Conservation (phyloP, 2,113 vertebrate genomes). For the Phylloscopus whistleri region DNA sequence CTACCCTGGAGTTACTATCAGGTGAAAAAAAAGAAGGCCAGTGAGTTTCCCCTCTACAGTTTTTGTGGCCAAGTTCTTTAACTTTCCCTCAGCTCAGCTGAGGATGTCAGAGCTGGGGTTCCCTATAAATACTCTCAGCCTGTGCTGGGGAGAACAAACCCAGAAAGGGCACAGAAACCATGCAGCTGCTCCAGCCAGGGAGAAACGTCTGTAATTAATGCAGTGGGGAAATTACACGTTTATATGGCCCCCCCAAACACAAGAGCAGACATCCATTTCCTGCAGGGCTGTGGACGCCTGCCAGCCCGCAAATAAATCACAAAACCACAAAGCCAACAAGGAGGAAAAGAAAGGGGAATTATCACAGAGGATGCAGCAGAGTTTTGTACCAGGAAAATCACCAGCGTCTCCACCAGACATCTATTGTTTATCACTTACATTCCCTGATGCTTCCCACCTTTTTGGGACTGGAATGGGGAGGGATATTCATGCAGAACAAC, state of each 20-base stretch:
- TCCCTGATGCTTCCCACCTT: not conserved
- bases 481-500: not conserved
- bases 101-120: not conserved
- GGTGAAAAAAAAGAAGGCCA: not conserved
- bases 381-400: slow-evolving; percentile 30
- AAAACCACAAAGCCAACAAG: not conserved
- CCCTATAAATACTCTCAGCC: not conserved
- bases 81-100: not conserved
- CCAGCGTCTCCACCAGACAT: not conserved
- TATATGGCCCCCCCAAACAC: not conserved
- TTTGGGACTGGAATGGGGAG: not conserved
- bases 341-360: slow-evolving; percentile 19
- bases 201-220: not conserved
- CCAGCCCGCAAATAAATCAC: slow-evolving; percentile 38
- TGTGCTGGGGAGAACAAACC: not conserved
- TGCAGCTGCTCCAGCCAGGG: not conserved
- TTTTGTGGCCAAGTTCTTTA: not conserved
- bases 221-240: slow-evolving; percentile 4
- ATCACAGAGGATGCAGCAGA: not conserved
- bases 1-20: not conserved
- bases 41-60: not conserved
- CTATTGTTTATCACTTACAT: slow-evolving; percentile 17
- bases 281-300: not conserved
- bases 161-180: not conserved
- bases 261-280: slow-evolving; percentile 49